phyloP scores from a whole-genome alignment of 2,113 vertebrate species.

The Struthidea cinerea region DNA sequence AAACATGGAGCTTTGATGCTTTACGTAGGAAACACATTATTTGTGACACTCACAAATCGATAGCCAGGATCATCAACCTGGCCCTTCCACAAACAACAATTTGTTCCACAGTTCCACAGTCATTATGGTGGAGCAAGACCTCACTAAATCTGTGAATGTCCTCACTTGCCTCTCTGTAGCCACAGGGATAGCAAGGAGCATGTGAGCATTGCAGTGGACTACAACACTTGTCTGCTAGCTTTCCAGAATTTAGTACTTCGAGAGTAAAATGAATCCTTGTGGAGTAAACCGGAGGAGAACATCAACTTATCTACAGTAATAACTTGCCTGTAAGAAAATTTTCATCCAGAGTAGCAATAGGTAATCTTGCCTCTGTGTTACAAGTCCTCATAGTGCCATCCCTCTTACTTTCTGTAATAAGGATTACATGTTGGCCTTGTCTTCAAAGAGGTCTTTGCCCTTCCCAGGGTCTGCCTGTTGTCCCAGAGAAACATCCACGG shows the following conservation, averaged over 20 bases:
- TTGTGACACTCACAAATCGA: neutral
- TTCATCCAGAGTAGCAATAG: neutral
- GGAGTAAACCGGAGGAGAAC: neutral
- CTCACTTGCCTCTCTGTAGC: neutral
- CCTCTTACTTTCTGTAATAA: neutral
- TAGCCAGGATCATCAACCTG: neutral
- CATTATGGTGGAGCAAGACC: neutral
- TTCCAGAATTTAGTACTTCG: neutral
- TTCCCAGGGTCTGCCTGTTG: neutral
- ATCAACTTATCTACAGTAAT: neutral
- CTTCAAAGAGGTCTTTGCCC: neutral
- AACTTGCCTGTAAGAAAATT: neutral
- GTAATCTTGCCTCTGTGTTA: neutral
- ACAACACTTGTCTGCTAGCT: neutral
- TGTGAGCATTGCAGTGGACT: neutral
- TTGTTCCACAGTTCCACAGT: too few relatives aligned
- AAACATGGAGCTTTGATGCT: neutral
- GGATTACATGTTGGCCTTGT: neutral
- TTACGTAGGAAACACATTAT: neutral
- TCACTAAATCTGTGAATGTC: neutral
- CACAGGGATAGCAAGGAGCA: rapidly evolving
- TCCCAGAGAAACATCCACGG: neutral
- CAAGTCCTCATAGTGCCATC: neutral
- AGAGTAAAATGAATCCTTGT: neutral
- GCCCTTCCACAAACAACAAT: neutral